Base-by-base conservation (phyloP, 2,888 invertebrate species). In the Plusia festucae region DNA sequence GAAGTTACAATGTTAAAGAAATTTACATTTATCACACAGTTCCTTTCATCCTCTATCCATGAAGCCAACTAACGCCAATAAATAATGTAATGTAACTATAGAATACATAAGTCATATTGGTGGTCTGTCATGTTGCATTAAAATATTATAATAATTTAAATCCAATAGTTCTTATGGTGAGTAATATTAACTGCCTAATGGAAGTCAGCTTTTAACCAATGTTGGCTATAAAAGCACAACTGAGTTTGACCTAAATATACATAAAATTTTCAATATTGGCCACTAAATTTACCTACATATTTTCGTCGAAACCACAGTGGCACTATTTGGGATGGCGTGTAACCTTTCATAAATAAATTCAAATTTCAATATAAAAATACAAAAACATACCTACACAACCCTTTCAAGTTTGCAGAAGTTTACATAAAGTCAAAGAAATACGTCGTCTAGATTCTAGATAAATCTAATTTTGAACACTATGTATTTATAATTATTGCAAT, bases 21-120 rank as follows among this genome's bases (percentile, higher is more conserved):
- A 90, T 91, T 89, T 93, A 92, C 91, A 92, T 87, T 92, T 93
- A 94, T 94, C 94, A 93, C 94, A 93, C 93, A 84, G 90, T 90
- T 86, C 83, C 86, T 78, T 83, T 74, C 85, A 85, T 84, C 76
- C 79, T 80, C 79, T 80, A 84, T 85, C 81, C 78, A 79, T 85
- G 85, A 83, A 82, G 82, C 81, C 82, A 84, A 84, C 79, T 79
- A 84, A 79, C 79, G 85, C 88, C 88, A 90, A 89, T 90, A 89
- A 90, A 89, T 88, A 84, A 80, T 82, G 79, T 76, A 65, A 68
- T 64, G 76, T 76, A 77, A 68, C 73, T 73, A 73, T 77, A 60
- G 82, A 81, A 70, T 49, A 49, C 46, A 49, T 49, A 49, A 49
- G 46, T 49, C 78, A 64, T 82, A 85, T 82, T 89, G 87, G 86